phyloP scores from a whole-genome alignment of 2,797 vertebrate genomes.

The Cossypha niveicapilla region DNA sequence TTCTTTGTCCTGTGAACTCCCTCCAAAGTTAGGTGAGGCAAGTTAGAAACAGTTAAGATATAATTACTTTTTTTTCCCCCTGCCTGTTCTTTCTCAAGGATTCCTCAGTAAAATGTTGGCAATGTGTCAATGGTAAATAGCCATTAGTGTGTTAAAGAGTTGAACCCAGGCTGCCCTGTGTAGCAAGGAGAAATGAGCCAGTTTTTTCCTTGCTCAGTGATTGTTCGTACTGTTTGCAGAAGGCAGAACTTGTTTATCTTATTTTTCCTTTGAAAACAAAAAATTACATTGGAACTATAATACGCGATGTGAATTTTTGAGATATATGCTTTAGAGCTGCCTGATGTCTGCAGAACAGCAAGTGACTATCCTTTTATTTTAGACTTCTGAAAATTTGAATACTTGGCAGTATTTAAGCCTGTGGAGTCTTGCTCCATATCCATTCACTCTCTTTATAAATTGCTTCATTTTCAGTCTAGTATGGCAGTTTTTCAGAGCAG shows the following conservation, averaged over 20 bases:
- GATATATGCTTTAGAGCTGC: neutral
- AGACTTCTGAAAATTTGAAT: neutral
- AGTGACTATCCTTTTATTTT: constrained; percentile 7
- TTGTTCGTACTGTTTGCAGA: neutral
- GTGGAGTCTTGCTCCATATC: neutral
- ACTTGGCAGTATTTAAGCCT: neutral
- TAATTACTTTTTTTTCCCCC: neutral
- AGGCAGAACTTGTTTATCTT: neutral
- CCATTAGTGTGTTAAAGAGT: neutral
- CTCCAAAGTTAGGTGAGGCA: neutral
- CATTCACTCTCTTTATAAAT: neutral
- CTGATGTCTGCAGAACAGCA: neutral
- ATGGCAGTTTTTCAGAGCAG: neutral
- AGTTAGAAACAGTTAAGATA: neutral
- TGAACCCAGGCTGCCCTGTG: neutral
- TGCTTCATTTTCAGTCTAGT: neutral
- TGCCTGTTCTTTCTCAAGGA: neutral
- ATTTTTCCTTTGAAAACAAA: neutral
- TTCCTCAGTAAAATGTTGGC: neutral
- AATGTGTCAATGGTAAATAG: neutral
- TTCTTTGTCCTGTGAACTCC: neutral
- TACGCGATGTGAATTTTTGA: neutral
- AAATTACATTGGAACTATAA: neutral
- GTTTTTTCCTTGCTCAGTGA: neutral
- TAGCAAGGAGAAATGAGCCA: neutral